Percentiles rank a stretch among this genome's conserved stretches.
Evolutionary conservation across 2,113 vertebrate species (phyloP).

Genomic region (Poicephalus gulielmi): DNA sequence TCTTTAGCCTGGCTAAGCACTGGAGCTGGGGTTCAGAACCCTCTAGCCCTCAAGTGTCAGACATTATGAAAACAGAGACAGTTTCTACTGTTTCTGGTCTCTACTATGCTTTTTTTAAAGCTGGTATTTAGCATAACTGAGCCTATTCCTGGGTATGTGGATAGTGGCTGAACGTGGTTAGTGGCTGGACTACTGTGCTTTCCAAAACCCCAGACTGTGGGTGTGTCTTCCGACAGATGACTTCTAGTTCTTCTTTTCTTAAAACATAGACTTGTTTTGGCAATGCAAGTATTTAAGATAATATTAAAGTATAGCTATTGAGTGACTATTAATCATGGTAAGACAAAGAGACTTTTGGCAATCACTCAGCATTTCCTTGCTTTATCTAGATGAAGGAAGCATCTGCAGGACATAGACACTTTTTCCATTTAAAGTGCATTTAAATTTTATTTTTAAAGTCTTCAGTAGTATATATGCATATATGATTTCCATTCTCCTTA

Average conservation of each 20-base stretch:
- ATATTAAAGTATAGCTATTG: neutral
- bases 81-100: neutral
- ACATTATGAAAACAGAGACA: neutral
- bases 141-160: neutral
- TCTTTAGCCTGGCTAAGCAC: neutral
- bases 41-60: neutral
- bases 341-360: neutral
- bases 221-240: neutral
- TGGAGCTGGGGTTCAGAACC: fast-evolving
- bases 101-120: neutral
- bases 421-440: neutral
- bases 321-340: neutral
- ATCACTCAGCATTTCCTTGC: neutral
- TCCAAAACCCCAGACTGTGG: neutral
- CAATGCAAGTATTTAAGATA: neutral
- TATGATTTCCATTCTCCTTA: neutral
- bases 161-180: neutral
- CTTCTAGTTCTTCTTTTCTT: neutral
- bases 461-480: neutral
- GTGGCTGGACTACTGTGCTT: neutral
- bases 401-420: neutral
- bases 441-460: neutral
- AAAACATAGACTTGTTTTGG: neutral
- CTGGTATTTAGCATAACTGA: neutral
- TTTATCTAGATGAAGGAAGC: neutral